Conservation (phyloP, 1,140 invertebrate genomes). For the Thalassaphorura encarpata region DNA sequence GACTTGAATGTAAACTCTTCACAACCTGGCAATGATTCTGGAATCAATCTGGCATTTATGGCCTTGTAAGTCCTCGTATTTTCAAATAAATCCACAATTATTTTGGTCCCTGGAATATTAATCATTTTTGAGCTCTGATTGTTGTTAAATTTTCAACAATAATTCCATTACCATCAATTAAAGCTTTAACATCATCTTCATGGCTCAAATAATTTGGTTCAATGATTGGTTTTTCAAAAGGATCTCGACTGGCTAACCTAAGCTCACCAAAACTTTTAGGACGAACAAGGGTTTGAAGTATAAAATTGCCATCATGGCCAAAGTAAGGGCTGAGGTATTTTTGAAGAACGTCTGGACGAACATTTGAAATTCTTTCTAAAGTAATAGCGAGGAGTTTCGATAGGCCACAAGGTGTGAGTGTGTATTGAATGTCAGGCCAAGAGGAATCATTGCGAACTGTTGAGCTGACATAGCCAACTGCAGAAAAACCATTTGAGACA, state of each 20-base stretch:
- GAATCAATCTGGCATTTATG: constrained; percentile 31
- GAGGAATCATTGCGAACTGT: not conserved
- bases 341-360: not conserved
- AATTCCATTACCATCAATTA: constrained; percentile 4
- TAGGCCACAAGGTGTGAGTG: not conserved
- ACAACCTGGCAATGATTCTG: not conserved
- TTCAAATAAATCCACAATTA: not conserved
- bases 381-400: too few species aligned
- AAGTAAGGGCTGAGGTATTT: not conserved
- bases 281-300: not conserved
- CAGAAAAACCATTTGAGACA: too few species aligned
- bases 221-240: constrained; percentile 9
- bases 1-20: not conserved
- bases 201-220: constrained; percentile 23
- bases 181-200: constrained; percentile 15
- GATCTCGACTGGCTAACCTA: constrained; percentile 11
- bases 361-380: not conserved
- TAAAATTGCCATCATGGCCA: constrained; percentile 17
- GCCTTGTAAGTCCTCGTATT: not conserved
- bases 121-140: constrained; percentile 32
- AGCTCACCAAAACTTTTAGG: constrained; percentile 46
- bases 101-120: constrained; percentile 37
- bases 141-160: not conserved
- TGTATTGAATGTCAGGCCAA: constrained; percentile 3
- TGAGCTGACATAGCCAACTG: not conserved